Base-by-base conservation (phyloP, 2,797 vertebrate species). In the Sciurus carolinensis region DNA sequence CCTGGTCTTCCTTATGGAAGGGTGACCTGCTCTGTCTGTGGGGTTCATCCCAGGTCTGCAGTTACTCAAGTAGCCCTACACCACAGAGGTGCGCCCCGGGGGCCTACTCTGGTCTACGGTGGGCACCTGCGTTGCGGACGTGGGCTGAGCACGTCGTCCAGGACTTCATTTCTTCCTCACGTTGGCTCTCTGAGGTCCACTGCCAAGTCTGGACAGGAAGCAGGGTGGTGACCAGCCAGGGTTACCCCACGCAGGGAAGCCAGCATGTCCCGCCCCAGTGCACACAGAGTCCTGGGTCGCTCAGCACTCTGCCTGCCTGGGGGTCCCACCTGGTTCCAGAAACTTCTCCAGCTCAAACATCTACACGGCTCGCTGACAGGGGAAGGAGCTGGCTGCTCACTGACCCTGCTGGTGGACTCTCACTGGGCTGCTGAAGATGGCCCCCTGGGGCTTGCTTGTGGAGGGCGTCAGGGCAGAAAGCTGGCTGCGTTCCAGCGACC, bases 371-470 rank as follows among this genome's bases (percentile, higher is more conserved):
- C 0, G 0, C 44, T 36, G 71, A 77, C 2, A 4, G 85, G 80
- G 11, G 22, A 57, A 1, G 15, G 20, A 18, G 42, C 30, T 22
- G 57, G 44, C 28, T 67, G 24, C 10, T 57, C 84, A 26, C n/a
- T 52, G 22, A 7, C 30, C 4, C 10, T 13, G 15, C 7, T 0
- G 1, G 50, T 10, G 75, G 18, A 5, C 54, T 57, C 42, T 80
- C 33, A 0, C n/a, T 7, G 18, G 52, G 2, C 8, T 15, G 10
- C 20, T 0, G 0, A 0, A 24, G 30, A 4, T 4, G 59, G 3
- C 6, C 1, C 1, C 52, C n/a, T 73, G 54, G 47, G 33, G 47
- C 42, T 47, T 36, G 36, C 7, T 10, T 9, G 26, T 52, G 22
- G 69, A 57, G 66, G 42, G 39, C 7, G 44, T 64, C 22, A 9